Percentiles rank a stretch among this genome's conserved stretches.
These are phyloP conservation scores for Typhlichthys eigenmanni DNA, from an alignment of 2,797 vertebrate species.

Conservation along the genomic window DNA sequence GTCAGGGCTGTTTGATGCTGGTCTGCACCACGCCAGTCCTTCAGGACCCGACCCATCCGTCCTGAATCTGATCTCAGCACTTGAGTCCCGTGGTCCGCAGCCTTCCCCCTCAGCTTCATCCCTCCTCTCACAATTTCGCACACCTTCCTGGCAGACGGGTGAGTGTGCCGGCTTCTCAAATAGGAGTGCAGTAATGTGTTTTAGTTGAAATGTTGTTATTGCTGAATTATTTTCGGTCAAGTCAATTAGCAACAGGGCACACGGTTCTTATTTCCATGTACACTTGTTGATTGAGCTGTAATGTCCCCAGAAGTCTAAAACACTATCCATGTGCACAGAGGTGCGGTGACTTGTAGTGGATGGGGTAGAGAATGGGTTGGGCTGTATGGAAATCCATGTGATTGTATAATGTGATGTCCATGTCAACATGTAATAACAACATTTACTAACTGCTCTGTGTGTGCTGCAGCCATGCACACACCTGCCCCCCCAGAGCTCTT, in stretches of 20 bases:
- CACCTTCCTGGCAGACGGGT: constrained; percentile 92
- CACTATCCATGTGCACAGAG: too few relatives aligned
- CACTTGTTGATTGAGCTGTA: too few relatives aligned
- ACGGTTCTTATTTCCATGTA: too few relatives aligned
- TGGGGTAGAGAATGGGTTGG: too few relatives aligned
- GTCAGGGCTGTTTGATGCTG: constrained; percentile 88
- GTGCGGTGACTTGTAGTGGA: too few relatives aligned
- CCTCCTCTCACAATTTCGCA: constrained; percentile 90
- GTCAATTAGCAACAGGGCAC: not conserved
- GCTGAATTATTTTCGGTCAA: constrained; percentile 8
- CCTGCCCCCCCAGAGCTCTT: constrained; percentile 89
- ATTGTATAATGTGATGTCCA: too few relatives aligned
- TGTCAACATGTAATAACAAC: too few relatives aligned
- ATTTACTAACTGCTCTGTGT: constrained; percentile 18
- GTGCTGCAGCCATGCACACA: constrained; percentile 87
- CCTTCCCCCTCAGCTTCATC: constrained; percentile 89
- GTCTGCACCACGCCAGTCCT: constrained; percentile 85
- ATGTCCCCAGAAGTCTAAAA: too few relatives aligned
- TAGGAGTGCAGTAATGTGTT: not conserved
- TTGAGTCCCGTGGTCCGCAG: constrained; percentile 89
- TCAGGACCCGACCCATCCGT: constrained; percentile 87
- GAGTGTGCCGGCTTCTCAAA: constrained; percentile 36
- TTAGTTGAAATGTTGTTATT: not conserved
- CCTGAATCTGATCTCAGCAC: constrained; percentile 93
- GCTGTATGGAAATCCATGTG: too few relatives aligned